A percentile compares a stretch with the other conserved stretches of the same genome.
Evolutionary conservation across 1,140 invertebrate species (phyloP).

Genomic region (Olivierus martensii): DNA sequence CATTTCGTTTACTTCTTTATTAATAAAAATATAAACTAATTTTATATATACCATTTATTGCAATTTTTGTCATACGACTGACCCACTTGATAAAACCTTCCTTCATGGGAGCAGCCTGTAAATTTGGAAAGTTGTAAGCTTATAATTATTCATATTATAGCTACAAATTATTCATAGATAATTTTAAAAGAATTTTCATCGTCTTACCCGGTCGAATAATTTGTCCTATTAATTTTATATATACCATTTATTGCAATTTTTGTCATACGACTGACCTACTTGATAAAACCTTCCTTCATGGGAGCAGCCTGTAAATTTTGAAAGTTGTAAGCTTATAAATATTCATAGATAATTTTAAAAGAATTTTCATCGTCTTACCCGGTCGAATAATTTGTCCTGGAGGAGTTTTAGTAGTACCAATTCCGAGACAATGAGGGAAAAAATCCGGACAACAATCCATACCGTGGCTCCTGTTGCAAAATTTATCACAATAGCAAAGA

Average conservation of each 20-base stretch:
- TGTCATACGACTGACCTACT: constrained; percentile 35
- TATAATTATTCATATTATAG: too few species aligned
- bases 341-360: too few species aligned
- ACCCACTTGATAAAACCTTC: constrained; percentile 32
- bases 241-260: constrained; percentile 68
- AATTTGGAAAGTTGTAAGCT: too few species aligned
- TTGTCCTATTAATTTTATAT: neutral
- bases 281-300: constrained; percentile 34
- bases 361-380: too few species aligned
- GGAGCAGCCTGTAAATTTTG: constrained; percentile 31
- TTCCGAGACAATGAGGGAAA: constrained; percentile 41
- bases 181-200: too few species aligned
- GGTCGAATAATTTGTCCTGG: too few species aligned
- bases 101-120: constrained; percentile 37
- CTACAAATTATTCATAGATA: too few species aligned
- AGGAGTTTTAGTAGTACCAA: neutral
- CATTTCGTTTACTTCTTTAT: too few species aligned
- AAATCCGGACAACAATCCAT: constrained; percentile 84
- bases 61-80: constrained; percentile 49
- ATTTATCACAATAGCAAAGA: constrained; percentile 83
- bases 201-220: too few species aligned
- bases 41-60: constrained; percentile 51
- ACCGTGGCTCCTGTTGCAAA: constrained; percentile 53
- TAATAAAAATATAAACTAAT: too few species aligned
- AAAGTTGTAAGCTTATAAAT: too few species aligned